Percentiles rank a stretch among this genome's conserved stretches.
phyloP scores from a whole-genome alignment of 2,888 invertebrate species.

The Aquatica leii region DNA sequence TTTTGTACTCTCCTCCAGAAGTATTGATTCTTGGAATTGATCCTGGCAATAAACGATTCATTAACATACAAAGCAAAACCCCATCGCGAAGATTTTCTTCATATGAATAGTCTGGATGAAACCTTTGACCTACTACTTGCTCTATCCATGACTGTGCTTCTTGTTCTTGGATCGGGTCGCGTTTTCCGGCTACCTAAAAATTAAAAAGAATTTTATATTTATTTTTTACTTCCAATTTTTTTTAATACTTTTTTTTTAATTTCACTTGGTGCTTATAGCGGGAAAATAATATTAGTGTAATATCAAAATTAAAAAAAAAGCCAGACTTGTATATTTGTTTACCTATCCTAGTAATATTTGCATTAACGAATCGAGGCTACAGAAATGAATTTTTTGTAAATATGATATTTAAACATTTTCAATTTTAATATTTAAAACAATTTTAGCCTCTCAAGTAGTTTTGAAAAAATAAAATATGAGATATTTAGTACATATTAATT shows the following conservation, averaged over 20 bases:
- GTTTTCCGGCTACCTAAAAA: constrained; percentile 80
- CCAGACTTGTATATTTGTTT: too few relatives aligned
- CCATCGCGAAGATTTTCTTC: constrained; percentile 86
- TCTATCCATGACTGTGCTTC: constrained; percentile 91
- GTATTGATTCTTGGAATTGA: constrained; percentile 84
- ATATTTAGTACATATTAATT: too few relatives aligned
- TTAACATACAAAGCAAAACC: constrained; percentile 85
- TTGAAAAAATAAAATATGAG: too few relatives aligned
- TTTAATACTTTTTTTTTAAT: neutral
- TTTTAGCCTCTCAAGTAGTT: too few relatives aligned
- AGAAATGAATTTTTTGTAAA: too few relatives aligned
- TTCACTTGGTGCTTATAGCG: too few relatives aligned
- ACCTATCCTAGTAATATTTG: too few relatives aligned
- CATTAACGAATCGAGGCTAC: too few relatives aligned
- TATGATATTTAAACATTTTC: too few relatives aligned
- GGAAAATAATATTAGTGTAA: too few relatives aligned
- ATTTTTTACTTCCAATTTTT: neutral
- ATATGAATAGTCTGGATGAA: constrained; percentile 75
- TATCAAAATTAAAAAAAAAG: too few relatives aligned
- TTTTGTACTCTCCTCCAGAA: constrained; percentile 90
- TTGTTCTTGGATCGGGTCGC: constrained; percentile 78
- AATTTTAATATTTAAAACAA: too few relatives aligned
- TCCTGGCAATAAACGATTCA: constrained; percentile 89
- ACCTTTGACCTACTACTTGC: constrained; percentile 77
- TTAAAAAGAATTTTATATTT: neutral